Percentiles rank a stretch among this genome's conserved stretches.
These are phyloP conservation scores for Trilocha varians DNA, from an alignment of 2,888 invertebrate genomes.

Conservation along the genomic window DNA sequence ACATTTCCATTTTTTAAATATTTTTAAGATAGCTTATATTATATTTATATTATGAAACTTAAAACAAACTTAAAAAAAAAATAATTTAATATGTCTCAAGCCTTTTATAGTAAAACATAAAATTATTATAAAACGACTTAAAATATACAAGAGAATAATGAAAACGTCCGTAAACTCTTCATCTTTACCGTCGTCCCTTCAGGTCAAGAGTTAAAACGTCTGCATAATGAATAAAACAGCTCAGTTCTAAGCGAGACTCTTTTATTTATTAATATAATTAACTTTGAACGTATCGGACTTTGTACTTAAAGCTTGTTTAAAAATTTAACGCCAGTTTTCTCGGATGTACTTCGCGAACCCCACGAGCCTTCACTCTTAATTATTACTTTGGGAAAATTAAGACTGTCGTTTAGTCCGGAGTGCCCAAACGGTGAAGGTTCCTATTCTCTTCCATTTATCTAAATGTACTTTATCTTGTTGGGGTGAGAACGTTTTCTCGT, in stretches of 20 bases:
- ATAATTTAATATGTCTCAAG: no score
- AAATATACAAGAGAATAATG: no score
- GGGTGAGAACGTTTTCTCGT: conserved; percentile 30
- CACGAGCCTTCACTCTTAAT: conserved; percentile 71
- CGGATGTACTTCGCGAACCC: conserved; percentile 47
- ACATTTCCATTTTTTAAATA: no score
- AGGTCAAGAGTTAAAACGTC: conserved; percentile 3
- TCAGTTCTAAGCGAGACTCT: conserved; percentile 20
- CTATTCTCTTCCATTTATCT: conserved; percentile 64
- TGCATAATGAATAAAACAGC: conserved; percentile 14
- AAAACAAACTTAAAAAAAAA: no score
- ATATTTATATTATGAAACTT: no score
- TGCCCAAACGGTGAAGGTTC: conserved; percentile 57
- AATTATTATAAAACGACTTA: no score
- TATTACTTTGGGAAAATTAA: conserved; percentile 75
- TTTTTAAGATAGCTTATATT: no score
- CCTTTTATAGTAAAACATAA: no score
- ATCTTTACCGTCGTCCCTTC: not conserved
- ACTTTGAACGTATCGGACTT: conserved; percentile 65
- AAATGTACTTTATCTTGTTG: conserved; percentile 68
- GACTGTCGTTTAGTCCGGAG: conserved; percentile 69
- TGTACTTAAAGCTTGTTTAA: conserved; percentile 67
- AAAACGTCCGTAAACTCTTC: not conserved
- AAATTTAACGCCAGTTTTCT: conserved; percentile 59
- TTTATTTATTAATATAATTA: conserved; percentile 66